Percentiles rank a stretch among this genome's conserved stretches.
Evolutionary conservation across 2,888 invertebrate species (phyloP).

Genomic region (Erpobdella octoculata): DNA sequence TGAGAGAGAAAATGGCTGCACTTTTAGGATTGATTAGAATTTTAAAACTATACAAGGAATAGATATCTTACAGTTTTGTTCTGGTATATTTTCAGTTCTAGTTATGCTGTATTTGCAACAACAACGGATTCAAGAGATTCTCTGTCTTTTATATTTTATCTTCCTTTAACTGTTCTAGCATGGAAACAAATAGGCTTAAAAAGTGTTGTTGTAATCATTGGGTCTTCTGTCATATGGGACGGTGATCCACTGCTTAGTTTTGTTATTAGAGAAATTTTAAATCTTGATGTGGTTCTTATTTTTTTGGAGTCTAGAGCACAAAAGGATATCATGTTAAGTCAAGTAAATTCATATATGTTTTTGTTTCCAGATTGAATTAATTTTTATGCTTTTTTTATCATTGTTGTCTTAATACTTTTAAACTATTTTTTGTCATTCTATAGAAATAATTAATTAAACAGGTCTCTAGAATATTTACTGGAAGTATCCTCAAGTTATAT

Average conservation of each 20-base stretch:
- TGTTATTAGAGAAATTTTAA: not conserved
- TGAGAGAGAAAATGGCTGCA: too few species aligned
- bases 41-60: too few species aligned
- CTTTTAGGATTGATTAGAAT: too few species aligned
- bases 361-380: not conserved
- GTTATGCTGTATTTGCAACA: slow-evolving; percentile 32
- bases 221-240: slow-evolving; percentile 25
- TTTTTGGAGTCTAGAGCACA: slow-evolving; percentile 16
- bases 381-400: not conserved
- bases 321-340: slow-evolving; percentile 31
- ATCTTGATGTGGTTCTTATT: slow-evolving; percentile 21
- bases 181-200: slow-evolving; percentile 32
- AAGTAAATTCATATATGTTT: too few species aligned
- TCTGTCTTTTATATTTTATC: slow-evolving; percentile 25
- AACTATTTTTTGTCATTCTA: too few species aligned
- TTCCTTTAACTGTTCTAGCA: slow-evolving; percentile 31
- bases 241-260: slow-evolving; percentile 18
- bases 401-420: too few species aligned
- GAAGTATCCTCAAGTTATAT: slow-evolving; percentile 22
- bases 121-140: slow-evolving; percentile 25
- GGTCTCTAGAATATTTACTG: slow-evolving; percentile 29
- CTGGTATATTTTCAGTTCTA: slow-evolving; percentile 10
- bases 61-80: too few species aligned
- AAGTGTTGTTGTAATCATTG: slow-evolving; percentile 29
- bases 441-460: slow-evolving; percentile 15